phyloP scores from a whole-genome alignment of 2,113 vertebrate species.

The Triplophysa rosa region DNA sequence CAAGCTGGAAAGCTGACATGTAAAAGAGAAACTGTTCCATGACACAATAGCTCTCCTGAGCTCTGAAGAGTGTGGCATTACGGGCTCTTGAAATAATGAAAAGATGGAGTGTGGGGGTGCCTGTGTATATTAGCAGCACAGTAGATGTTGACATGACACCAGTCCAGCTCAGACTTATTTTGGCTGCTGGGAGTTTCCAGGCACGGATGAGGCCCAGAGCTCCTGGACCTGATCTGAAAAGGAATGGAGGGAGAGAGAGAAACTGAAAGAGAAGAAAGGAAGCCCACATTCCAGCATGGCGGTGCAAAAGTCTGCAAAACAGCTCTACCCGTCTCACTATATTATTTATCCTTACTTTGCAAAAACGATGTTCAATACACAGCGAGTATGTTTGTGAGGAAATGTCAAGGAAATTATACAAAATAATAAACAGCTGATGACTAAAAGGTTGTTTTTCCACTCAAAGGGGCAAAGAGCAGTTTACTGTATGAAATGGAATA shows the following conservation, averaged over 20 bases:
- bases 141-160: constrained; percentile 35
- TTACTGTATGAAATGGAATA: constrained; percentile 23
- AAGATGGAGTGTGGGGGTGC: neutral
- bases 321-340: constrained; percentile 39
- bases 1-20: neutral
- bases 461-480: constrained; percentile 24
- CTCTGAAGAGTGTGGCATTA: neutral
- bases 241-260: constrained; percentile 6
- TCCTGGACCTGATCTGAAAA: constrained; percentile 22
- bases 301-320: constrained; percentile 48
- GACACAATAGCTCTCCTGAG: constrained; percentile 25
- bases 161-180: constrained; percentile 27
- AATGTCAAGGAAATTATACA: constrained; percentile 17
- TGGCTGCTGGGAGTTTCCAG: constrained; percentile 47
- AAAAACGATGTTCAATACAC: constrained; percentile 10
- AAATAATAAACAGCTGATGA: neutral
- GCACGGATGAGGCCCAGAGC: constrained; percentile 33
- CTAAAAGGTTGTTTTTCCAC: constrained; percentile 31
- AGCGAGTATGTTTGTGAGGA: neutral
- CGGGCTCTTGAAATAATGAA: constrained; percentile 12
- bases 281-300: constrained; percentile 41
- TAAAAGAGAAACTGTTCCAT: constrained; percentile 4
- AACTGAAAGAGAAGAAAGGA: constrained; percentile 26
- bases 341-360: neutral
- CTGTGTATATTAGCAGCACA: constrained; percentile 32